Evolutionary conservation across 1,140 invertebrate genomes (phyloP).

Genomic region (Carposina sasakii): DNA sequence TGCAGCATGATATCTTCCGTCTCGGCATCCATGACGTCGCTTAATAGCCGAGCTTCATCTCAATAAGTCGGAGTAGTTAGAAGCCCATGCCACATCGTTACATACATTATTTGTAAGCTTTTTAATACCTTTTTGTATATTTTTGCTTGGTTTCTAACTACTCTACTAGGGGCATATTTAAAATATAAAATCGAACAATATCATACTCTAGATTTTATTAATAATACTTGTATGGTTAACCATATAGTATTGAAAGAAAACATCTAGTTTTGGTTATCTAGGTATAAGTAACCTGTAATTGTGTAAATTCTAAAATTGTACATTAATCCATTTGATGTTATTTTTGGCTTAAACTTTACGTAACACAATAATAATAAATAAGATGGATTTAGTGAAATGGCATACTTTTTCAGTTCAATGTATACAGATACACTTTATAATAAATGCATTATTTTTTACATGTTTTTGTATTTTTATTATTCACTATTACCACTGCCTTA

Average conservation of each 20-base stretch:
- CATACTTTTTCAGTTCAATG: slow-evolving; percentile 53
- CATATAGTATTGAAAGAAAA: no score
- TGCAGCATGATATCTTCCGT: slow-evolving; percentile 95
- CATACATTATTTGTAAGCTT: no score
- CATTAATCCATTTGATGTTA: slow-evolving; percentile 30
- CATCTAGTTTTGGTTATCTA: slow-evolving; percentile 65
- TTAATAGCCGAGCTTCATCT: no score
- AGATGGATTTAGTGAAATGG: slow-evolving; percentile 42
- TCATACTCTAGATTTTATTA: no score
- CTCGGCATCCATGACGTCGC: slow-evolving; percentile 89
- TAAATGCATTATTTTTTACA: slow-evolving; percentile 65
- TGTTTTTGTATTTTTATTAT: slow-evolving; percentile 32
- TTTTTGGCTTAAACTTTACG: slow-evolving; percentile 47
- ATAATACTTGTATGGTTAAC: slow-evolving; percentile 18
- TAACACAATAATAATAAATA: slow-evolving; percentile 29
- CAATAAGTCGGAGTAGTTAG: no score
- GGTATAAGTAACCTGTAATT: slow-evolving; percentile 48
- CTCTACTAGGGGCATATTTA: no score
- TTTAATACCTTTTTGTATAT: no score
- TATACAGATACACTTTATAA: slow-evolving; percentile 70
- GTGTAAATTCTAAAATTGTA: slow-evolving; percentile 40
- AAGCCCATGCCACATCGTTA: no score
- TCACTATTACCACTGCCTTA: no score
- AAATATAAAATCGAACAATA: slow-evolving; percentile 23
- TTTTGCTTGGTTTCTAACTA: no score